Evolutionary conservation across 2,113 vertebrate species (phyloP).

Genomic region (Coreoperca whiteheadi): DNA sequence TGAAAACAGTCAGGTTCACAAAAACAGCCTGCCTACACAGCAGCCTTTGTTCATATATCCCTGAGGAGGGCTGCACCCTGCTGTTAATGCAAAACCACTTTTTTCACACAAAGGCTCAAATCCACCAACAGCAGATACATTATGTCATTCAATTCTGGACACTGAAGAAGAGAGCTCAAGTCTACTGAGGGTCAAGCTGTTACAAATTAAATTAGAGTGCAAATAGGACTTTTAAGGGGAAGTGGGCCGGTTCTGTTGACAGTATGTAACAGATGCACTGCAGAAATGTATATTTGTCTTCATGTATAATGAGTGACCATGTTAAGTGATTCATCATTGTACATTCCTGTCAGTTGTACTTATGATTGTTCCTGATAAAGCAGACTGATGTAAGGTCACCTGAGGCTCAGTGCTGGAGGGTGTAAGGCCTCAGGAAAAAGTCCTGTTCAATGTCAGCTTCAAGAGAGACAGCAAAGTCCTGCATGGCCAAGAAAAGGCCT

Average conservation of each 20-base stretch:
- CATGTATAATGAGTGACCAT: constrained; percentile 22
- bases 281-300: constrained; percentile 71
- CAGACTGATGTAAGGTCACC: constrained; percentile 31
- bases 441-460: constrained; percentile 58
- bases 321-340: constrained; percentile 61
- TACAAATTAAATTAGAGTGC: constrained; percentile 32
- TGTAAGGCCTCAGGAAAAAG: constrained; percentile 3
- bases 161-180: constrained; percentile 12
- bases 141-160: constrained; percentile 26
- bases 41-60: constrained; percentile 53
- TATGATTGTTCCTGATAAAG: constrained; percentile 69
- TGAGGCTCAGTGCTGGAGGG: constrained; percentile 1
- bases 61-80: constrained; percentile 63
- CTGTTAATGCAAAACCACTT: constrained; percentile 51
- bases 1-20: constrained; percentile 42
- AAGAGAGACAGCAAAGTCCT: constrained; percentile 20
- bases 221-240: constrained; percentile 19
- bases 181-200: constrained; percentile 35
- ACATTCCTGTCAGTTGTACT: constrained; percentile 38
- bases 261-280: constrained; percentile 37
- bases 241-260: constrained; percentile 34
- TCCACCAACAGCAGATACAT: constrained; percentile 37
- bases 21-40: constrained; percentile 50
- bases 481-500: not conserved
- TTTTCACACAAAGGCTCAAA: constrained; percentile 59